Evolutionary conservation across 2,113 vertebrate genomes (phyloP), one percentile per base, ranked within the genome.

Genomic region (Callithrix jacchus): DNA sequence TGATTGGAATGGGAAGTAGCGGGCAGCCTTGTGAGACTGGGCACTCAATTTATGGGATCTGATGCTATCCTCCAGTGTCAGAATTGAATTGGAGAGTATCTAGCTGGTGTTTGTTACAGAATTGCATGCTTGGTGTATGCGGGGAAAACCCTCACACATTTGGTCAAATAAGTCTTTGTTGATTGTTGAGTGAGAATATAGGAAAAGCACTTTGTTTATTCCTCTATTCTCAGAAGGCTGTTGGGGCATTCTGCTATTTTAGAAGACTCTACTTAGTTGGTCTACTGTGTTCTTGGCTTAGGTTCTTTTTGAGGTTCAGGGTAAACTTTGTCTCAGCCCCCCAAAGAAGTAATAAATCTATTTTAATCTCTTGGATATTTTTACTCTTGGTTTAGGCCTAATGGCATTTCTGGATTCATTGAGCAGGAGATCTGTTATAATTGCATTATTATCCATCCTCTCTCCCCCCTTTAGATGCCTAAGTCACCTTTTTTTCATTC

Each of bases 401-500:
- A 20, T 42, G 32, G 18, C 76, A 82, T 49, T 52, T 70, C 21
- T 70, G 70, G 21, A 77, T 94, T 76, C 25, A 66, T 76, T 91
- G 86, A 52, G 30, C 16, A 45, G 66, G 61, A 45, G 13, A 12
- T 70, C 30, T 86, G 23, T 91, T 66, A 13, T 70, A 61, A 79
- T 56, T 85, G n/a, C 10, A 9, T 88, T 61, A 49, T 82, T 68
- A 42, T 77, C 3, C 40, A 16, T 82, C 18, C 8, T 79, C 11
- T 74, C 52, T 25, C 12, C 91, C 4, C 8, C 13, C 32, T 94
- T 89, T 56, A 45, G 73, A 73, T 87, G 20, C 45, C 47, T 79
- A 37, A 21, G 52, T 87, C 85, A 92, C 42, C 40, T 80, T 85
- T 93, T 95, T 32, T 84, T 89, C 20, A 81, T 92, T 83, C 52